Conservation (phyloP, 2,113 vertebrate genomes). For the Beaufortia kweichowensis region DNA sequence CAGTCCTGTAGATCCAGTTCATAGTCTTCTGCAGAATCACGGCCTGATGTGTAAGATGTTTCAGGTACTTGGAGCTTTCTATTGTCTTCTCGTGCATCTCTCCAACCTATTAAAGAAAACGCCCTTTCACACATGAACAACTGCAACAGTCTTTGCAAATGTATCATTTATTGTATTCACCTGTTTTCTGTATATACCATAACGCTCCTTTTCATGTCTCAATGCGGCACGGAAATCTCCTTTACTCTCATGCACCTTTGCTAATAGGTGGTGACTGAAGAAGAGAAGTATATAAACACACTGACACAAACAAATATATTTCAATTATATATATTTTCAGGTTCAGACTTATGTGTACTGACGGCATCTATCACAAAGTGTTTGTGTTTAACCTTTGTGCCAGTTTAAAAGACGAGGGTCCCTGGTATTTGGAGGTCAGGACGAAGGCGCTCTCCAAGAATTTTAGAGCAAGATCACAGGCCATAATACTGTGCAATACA, state of each 20-base stretch:
- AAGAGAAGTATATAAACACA: slow-evolving; percentile 3
- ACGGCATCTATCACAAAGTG: background rate
- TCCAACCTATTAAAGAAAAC: slow-evolving; percentile 76
- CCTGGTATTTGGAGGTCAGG: slow-evolving; percentile 86
- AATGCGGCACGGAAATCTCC: slow-evolving; percentile 89
- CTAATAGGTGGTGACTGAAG: slow-evolving; percentile 87
- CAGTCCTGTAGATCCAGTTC: slow-evolving; percentile 87
- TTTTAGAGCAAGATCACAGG: slow-evolving; percentile 86
- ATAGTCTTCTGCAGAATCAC: slow-evolving; percentile 90
- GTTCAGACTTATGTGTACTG: background rate
- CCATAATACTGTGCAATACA: slow-evolving; percentile 88
- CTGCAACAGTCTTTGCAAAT: too few species aligned
- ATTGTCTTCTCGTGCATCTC: slow-evolving; percentile 84
- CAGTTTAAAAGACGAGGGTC: slow-evolving; percentile 82
- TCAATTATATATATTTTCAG: background rate
- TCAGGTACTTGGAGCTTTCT: slow-evolving; percentile 91
- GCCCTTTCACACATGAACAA: background rate
- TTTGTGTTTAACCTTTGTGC: slow-evolving; percentile 79
- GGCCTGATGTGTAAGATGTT: slow-evolving; percentile 89
- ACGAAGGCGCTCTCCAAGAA: slow-evolving; percentile 87
- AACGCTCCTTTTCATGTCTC: slow-evolving; percentile 90
- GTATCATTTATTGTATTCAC: slow-evolving; percentile 60
- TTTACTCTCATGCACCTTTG: slow-evolving; percentile 88
- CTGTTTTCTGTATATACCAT: slow-evolving; percentile 88
- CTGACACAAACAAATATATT: background rate